These are phyloP conservation scores for Taenioides sp. DNA, from an alignment of 2,797 vertebrate species.

Conservation along the genomic window DNA sequence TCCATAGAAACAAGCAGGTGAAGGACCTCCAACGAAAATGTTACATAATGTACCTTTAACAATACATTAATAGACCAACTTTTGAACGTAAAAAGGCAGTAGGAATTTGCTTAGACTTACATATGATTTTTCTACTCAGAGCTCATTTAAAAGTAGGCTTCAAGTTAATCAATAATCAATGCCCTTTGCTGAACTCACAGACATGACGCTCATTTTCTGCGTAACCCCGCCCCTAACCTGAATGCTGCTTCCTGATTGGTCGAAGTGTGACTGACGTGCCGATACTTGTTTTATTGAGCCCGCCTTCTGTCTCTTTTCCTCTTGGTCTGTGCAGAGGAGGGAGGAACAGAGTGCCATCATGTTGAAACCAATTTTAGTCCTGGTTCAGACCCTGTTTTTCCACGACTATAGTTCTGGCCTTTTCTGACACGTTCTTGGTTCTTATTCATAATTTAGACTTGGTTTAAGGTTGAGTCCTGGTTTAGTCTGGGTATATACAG, in stretches of 20 bases:
- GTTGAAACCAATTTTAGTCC: not conserved
- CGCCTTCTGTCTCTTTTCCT: not conserved
- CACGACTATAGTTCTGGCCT: too few species aligned
- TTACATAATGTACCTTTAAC: too few species aligned
- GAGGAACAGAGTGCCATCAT: not conserved
- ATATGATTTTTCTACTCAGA: not conserved
- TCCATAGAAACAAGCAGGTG: too few species aligned
- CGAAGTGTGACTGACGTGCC: slow-evolving; percentile 14
- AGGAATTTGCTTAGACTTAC: not conserved
- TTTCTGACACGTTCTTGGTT: too few species aligned
- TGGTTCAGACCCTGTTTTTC: not conserved
- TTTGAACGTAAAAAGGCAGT: not conserved
- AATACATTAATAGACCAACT: too few species aligned
- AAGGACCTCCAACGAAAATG: too few species aligned
- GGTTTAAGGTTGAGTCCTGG: too few species aligned
- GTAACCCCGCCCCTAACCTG: not conserved
- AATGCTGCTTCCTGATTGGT: slow-evolving; percentile 22
- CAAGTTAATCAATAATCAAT: slow-evolving; percentile 4
- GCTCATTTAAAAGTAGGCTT: not conserved
- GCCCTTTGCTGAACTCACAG: not conserved
- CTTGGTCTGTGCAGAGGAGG: not conserved
- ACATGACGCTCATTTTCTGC: slow-evolving; percentile 13
- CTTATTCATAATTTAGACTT: too few species aligned
- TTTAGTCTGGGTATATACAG: too few species aligned
- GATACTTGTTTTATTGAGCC: slow-evolving; percentile 39